phyloP scores from a whole-genome alignment of 30 jellyfish, hydroid and myxozoan species.

The Rhopilema esculentum region DNA sequence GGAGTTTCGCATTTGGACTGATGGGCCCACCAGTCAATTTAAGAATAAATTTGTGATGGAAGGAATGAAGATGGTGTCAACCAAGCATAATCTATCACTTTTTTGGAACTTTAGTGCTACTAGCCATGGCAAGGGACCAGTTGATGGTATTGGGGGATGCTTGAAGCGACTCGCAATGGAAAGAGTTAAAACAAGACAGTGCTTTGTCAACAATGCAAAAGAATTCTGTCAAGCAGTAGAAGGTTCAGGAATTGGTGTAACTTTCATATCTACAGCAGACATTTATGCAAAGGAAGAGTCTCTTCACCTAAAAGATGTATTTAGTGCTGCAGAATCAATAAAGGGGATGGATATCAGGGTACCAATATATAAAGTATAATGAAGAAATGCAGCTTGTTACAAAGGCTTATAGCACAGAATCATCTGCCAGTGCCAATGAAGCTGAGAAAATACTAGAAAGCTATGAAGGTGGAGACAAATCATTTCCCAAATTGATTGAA shows the following conservation, averaged over 20 bases:
- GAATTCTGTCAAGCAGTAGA: constrained; percentile 35
- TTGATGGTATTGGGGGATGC: constrained; percentile 67
- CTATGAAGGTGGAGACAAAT: constrained; percentile 13
- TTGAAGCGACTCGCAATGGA: constrained; percentile 50
- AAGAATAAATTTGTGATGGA: constrained; percentile 57
- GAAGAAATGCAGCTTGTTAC: constrained; percentile 25
- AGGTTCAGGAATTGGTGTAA: constrained; percentile 30
- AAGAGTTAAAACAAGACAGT: constrained; percentile 44
- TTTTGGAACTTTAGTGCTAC: constrained; percentile 75
- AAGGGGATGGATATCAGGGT: constrained; percentile 36
- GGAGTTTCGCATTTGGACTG: constrained; percentile 47
- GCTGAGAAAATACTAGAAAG: not conserved
- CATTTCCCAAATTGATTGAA: not conserved
- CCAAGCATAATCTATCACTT: not conserved
- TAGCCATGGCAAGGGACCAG: constrained; percentile 60
- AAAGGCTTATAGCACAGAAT: constrained; percentile 6
- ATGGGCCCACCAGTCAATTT: constrained; percentile 76
- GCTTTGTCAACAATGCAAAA: constrained; percentile 43
- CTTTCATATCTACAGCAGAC: constrained; percentile 27
- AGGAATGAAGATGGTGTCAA: constrained; percentile 12
- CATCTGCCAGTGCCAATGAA: not conserved
- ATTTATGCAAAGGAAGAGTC: constrained; percentile 22
- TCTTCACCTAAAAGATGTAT: constrained; percentile 31
- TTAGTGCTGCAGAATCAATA: constrained; percentile 11
- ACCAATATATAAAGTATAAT: constrained; percentile 11